These are phyloP conservation scores for Nudaria mundana DNA, from an alignment of 2,888 invertebrate genomes.

Conservation along the genomic window DNA sequence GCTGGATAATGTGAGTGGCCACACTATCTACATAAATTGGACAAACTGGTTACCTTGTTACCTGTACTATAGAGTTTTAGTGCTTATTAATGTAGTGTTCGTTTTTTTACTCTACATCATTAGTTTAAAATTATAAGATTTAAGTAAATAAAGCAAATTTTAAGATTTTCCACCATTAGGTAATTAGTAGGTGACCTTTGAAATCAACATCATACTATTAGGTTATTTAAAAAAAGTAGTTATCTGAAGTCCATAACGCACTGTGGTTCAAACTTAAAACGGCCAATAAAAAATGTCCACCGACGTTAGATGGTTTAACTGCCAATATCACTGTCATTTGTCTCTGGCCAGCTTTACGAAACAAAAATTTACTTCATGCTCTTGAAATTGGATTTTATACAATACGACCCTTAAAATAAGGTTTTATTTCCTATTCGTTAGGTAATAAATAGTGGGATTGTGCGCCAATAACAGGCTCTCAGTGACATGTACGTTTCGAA, in stretches of 20 bases:
- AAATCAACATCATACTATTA: no score
- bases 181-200: no score
- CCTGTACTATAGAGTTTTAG: no score
- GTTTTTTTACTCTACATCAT: no score
- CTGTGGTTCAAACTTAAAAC: conserved; percentile 46
- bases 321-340: conserved; percentile 67
- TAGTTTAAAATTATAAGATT: no score
- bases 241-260: conserved; percentile 29
- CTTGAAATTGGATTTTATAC: conserved; percentile 22
- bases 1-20: no score
- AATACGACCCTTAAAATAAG: conserved; percentile 25
- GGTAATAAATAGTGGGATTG: conserved; percentile 27
- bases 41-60: no score
- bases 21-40: no score
- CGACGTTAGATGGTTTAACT: conserved; percentile 52
- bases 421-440: conserved; percentile 8
- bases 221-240: no score
- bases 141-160: no score
- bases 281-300: conserved; percentile 42
- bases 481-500: conserved; percentile 55
- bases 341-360: conserved; percentile 50
- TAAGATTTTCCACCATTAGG: no score
- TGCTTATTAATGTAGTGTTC: no score
- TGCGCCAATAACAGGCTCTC: conserved; percentile 50
- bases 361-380: conserved; percentile 33